Conservation (phyloP, 1,140 invertebrate species). For the Cyrtorhinus lividipennis region DNA sequence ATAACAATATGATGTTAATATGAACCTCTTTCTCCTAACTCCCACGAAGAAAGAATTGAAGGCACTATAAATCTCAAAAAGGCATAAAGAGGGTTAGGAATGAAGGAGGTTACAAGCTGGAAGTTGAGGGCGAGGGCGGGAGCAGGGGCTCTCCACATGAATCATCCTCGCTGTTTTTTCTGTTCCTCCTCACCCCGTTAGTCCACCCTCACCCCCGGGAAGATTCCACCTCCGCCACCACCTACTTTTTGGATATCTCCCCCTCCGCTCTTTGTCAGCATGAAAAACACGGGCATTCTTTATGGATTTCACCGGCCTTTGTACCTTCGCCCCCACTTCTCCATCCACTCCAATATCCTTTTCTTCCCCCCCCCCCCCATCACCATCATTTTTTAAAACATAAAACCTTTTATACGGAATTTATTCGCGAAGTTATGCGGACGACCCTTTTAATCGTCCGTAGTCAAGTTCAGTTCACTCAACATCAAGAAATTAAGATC, state of each 20-base stretch:
- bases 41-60: constrained; percentile 9
- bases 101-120: not conserved
- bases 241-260: not conserved
- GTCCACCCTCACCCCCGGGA: not conserved
- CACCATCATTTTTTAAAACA: too few species aligned
- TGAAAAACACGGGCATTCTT: constrained; percentile 8
- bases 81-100: constrained; percentile 5
- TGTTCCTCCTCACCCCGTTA: not conserved
- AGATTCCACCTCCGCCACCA: not conserved
- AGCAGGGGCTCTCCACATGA: constrained; percentile 5
- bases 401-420: too few species aligned
- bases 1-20: constrained; percentile 17
- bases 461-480: too few species aligned
- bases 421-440: too few species aligned
- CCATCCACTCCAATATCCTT: not conserved
- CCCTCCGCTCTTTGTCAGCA: not conserved
- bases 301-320: constrained; percentile 6
- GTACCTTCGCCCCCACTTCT: not conserved
- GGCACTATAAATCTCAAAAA: constrained; percentile 14
- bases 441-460: too few species aligned
- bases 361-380: too few species aligned
- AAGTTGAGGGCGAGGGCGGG: not conserved
- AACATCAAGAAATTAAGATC: too few species aligned
- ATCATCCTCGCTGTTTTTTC: constrained; percentile 11
- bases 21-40: not conserved